These are phyloP conservation scores for Sclerodermus sp. DNA, from an alignment of 2,888 invertebrate species.

Conservation along the genomic window DNA sequence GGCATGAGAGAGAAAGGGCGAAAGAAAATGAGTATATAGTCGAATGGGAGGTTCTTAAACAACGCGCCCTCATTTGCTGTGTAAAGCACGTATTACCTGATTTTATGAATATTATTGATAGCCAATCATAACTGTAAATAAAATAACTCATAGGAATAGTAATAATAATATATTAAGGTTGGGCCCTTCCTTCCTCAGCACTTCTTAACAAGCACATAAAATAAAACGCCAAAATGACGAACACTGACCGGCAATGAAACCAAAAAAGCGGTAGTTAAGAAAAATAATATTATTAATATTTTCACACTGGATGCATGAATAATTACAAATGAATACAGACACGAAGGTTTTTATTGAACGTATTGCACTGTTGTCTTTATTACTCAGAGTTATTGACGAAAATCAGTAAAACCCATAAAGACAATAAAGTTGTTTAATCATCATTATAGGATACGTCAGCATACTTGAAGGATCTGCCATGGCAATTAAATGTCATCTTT, in stretches of 20 bases:
- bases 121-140: constrained; percentile 39
- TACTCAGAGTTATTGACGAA: too few relatives aligned
- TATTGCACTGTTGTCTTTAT: too few relatives aligned
- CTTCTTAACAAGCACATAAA: neutral
- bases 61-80: constrained; percentile 10
- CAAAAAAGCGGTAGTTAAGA: neutral
- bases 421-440: too few relatives aligned
- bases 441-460: too few relatives aligned
- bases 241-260: neutral
- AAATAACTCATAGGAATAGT: constrained; percentile 31
- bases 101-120: constrained; percentile 32
- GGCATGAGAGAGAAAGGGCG: neutral
- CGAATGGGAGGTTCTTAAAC: neutral
- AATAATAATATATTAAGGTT: constrained; percentile 24
- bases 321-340: too few relatives aligned
- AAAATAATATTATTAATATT: too few relatives aligned
- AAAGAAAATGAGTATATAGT: neutral
- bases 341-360: too few relatives aligned
- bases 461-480: too few relatives aligned
- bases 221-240: neutral
- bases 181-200: constrained; percentile 16
- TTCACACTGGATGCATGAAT: too few relatives aligned
- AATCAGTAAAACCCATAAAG: too few relatives aligned
- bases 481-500: too few relatives aligned
- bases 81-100: constrained; percentile 35